Base-by-base conservation (phyloP, 2,113 vertebrate genomes). In the Salminus brasiliensis region DNA sequence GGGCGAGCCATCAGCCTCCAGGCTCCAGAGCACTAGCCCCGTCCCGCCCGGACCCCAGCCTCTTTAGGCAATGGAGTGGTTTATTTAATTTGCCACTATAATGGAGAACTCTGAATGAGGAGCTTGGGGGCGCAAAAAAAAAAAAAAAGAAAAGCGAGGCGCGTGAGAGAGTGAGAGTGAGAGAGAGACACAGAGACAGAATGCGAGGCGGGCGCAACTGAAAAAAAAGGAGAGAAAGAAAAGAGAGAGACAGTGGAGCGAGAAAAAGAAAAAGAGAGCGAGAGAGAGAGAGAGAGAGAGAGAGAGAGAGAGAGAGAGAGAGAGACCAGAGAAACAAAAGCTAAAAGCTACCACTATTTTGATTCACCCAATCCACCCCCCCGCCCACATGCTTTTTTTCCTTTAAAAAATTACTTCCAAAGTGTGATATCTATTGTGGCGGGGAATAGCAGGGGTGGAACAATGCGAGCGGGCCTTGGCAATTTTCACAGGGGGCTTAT, bases 31-130 rank as follows among this genome's bases (percentile, higher is more conserved):
- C 47, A 32, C 91, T 88, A 92, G 88, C 25, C 86, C 84, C 91
- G 86, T 88, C 92, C 91, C 89, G 91, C 88, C 93, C 91, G 72
- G 55, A 92, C 91, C 93, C 84, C 83, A 92, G 93, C 91, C 94
- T 93, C 91, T 95, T 89, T 90, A 90, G 94, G 93, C 95, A 89
- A 92, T 94, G 92, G 94, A 91, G 94, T 92, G 95, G 94, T 97
- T 98, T 97, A 98, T 98, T 99, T 98, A 97, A 99, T 98, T 99
- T 97, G 95, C 93, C 94, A 92, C 93, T 93, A 96, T 96, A 96
- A 97, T 96, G 90, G 96, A 93, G 93, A 91, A 94, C 90, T 93
- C 92, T 95, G 96, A 97, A 95, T 95, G 95, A 95, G 94, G 94
- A 93, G 92, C 90, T 55, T 90, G 94, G 95, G 94, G 85, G 72